Percentiles rank a stretch among this genome's conserved stretches.
Evolutionary conservation across 2,797 vertebrate species (phyloP).

Genomic region (Rhinella marina): DNA sequence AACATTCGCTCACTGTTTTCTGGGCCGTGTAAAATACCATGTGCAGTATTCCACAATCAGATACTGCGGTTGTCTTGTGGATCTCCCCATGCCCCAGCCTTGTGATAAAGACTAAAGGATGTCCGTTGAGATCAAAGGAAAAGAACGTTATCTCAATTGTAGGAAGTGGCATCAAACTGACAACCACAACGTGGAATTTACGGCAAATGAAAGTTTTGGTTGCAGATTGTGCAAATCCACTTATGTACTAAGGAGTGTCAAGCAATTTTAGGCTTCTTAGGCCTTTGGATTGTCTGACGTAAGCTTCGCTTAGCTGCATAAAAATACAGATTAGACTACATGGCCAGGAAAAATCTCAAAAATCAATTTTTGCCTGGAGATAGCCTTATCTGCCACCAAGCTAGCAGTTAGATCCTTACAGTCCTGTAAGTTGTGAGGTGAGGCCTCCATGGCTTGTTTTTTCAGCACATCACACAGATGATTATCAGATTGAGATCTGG

Average conservation of each 20-base stretch:
- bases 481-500: too few species aligned
- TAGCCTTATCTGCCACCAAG: too few species aligned
- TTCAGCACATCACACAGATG: too few species aligned
- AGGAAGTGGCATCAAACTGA: conserved; percentile 34
- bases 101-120: conserved; percentile 8
- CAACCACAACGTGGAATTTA: conserved; percentile 14
- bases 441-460: too few species aligned
- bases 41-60: background rate
- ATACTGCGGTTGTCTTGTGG: background rate
- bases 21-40: too few species aligned
- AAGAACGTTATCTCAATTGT: background rate
- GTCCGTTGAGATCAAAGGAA: conserved; percentile 15
- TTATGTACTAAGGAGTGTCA: conserved; percentile 2
- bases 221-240: conserved; percentile 8
- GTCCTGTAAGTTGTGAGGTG: too few species aligned
- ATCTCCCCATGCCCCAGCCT: background rate
- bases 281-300: background rate
- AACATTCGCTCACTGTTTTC: too few species aligned
- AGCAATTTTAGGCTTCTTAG: background rate
- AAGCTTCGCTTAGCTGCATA: background rate
- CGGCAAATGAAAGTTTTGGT: conserved; percentile 18
- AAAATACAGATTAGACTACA: background rate
- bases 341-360: background rate
- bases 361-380: background rate
- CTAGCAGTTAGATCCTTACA: too few species aligned